A percentile compares a stretch with the other conserved stretches of the same genome.
Conservation (phyloP, 1,140 invertebrate genomes). For the Panulirus ornatus region DNA sequence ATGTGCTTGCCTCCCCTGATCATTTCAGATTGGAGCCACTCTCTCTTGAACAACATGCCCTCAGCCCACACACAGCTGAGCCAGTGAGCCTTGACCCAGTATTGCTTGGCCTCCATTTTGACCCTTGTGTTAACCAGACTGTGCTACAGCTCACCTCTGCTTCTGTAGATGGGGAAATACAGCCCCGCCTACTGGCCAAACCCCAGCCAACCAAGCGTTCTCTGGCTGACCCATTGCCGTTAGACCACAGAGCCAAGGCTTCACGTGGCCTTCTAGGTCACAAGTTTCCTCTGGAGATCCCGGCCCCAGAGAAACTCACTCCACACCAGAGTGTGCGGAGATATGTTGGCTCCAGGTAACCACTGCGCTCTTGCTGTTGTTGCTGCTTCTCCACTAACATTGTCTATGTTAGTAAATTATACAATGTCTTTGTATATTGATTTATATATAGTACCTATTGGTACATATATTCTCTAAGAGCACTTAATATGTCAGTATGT, state of each 20-base stretch:
- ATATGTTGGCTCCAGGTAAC: conserved; percentile 67
- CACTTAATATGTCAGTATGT: neutral
- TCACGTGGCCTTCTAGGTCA: conserved; percentile 54
- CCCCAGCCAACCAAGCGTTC: conserved; percentile 49
- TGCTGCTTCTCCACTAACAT: conserved; percentile 72
- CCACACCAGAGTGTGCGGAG: conserved; percentile 58
- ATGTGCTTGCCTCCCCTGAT: conserved; percentile 52
- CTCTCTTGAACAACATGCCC: conserved; percentile 25
- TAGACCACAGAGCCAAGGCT: conserved; percentile 55
- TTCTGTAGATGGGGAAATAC: conserved; percentile 60
- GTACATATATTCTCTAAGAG: neutral
- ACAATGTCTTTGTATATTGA: conserved; percentile 2
- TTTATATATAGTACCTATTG: neutral
- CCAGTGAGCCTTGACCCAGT: conserved; percentile 70
- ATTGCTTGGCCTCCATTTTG: conserved; percentile 75
- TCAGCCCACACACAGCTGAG: conserved; percentile 53
- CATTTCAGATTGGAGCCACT: conserved; percentile 59
- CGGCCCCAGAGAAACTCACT: conserved; percentile 54
- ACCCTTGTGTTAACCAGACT: conserved; percentile 74
- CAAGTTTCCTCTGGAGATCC: conserved; percentile 63
- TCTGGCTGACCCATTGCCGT: conserved; percentile 54
- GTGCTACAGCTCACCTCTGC: conserved; percentile 69
- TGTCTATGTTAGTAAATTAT: conserved; percentile 49
- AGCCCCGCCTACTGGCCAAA: conserved; percentile 24
- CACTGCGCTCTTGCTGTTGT: conserved; percentile 68